Base-by-base conservation (phyloP, 2,797 vertebrate species). In the Tamandua tetradactyla region DNA sequence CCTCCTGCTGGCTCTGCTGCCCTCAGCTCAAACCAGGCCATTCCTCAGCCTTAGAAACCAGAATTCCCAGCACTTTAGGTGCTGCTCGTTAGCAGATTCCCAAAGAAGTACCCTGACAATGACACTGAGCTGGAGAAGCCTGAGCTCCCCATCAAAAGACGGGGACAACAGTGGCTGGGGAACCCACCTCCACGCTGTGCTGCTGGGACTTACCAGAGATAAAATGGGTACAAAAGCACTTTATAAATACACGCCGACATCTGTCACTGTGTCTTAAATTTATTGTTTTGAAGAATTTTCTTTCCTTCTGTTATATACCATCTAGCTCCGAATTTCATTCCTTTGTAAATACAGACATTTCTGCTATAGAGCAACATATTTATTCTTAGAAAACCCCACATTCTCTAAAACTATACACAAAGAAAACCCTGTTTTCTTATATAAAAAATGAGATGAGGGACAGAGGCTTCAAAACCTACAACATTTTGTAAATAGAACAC, bases 331-430 rank as follows among this genome's bases (percentile, higher is more conserved):
- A 89, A 64, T 7, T 64, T 88, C 27, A 76, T 37, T 76, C 49
- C 89, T 89, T 61, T 81, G 37, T n/a, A 91, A 90, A 81, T 52
- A 79, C 27, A 72, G 55, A 81, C 35, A 42, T 27, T 52, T 84
- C 90, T 88, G 61, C 75, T 74, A 44, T 49, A 76, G 93, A 68
- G 23, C 64, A 87, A 10, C 22, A 12, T 3, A 66, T 11, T 20
- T 35, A 32, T 64, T 66, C 74, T 89, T 55, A 62, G 68, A 94
- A 84, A 93, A 91, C 14, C 10, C 87, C 59, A n/a, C 18, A 35
- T 61, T 84, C 40, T 89, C 69, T 89, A 55, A 61, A 83, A 79
- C 3, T 7, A 14, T 55, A 74, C 79, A 74, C 2, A 9, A 27
- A 47, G 44, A 74, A 74, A 75, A 68, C 23, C 13, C 37, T 42